Base-by-base conservation (phyloP, 2,113 vertebrate genomes). In the Trinectes maculatus region DNA sequence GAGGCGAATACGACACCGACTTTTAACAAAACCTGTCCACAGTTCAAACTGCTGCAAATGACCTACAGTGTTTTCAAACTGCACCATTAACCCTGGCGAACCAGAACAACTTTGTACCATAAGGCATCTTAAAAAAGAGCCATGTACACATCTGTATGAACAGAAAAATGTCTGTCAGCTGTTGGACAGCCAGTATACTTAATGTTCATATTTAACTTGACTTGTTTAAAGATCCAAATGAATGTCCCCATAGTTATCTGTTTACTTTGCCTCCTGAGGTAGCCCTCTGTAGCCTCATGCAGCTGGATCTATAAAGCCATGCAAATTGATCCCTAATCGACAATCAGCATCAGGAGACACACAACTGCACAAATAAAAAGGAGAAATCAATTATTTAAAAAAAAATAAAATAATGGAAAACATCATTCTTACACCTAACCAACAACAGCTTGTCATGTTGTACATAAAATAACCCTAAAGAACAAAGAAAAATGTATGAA, bases 391-490 rank as follows among this genome's bases (percentile, higher is more conserved):
- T n/a, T n/a, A n/a, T n/a, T n/a, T n/a, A n/a, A 80, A 55, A 66
- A 71, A 68, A 53, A 53, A 63, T 3, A 67, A 80, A 37, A 61
- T 67, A 81, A 85, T 71, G 66, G 72, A 87, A 85, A 85, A 49
- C 76, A 80, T 82, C 29, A 77, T 82, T 85, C 76, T 60, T 75
- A 62, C 76, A 85, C 80, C 84, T 85, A 86, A 86, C 83, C 85
- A 73, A 86, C 73, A 83, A 80, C 81, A 77, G 71, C 67, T 74
- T 72, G 80, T 87, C 79, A 85, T 73, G 68, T 77, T 73, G 74
- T 65, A 70, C 86, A 85, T 70, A 83, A 85, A 80, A 79, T 80
- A 75, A 61, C 80, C 76, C 86, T 65, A 80, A 80, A 71, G 69
- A 74, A 81, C 48, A 77, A 64, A 77, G 79, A 46, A 91, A 84